Conservation (phyloP, 2,113 vertebrate genomes). For the Pycnonotus jocosus region DNA sequence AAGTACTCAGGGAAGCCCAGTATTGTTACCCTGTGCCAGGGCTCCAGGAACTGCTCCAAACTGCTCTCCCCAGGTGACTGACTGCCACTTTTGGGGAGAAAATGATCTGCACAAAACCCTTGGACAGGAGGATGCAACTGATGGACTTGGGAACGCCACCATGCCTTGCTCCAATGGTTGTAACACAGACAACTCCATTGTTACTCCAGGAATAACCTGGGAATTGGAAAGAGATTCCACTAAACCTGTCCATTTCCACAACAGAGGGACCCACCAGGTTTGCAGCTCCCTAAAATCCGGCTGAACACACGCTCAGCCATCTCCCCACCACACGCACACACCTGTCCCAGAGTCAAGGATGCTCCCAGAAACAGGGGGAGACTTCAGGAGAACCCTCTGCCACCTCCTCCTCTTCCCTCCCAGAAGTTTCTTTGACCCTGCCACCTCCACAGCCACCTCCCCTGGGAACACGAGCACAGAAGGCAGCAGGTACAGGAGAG, state of each 20-base stretch:
- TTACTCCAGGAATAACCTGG: neutral
- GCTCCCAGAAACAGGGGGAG: neutral
- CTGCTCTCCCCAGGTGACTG: neutral
- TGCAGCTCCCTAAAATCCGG: neutral
- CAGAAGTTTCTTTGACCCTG: neutral
- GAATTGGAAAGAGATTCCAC: neutral
- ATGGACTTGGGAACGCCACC: neutral
- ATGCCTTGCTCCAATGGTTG: neutral
- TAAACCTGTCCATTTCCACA: neutral
- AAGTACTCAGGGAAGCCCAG: neutral
- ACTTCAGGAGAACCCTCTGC: neutral
- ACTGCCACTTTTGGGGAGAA: neutral
- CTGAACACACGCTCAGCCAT: neutral
- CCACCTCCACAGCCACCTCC: neutral
- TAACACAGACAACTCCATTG: accelerated
- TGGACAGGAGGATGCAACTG: neutral
- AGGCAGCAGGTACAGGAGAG: neutral
- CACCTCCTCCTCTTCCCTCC: neutral
- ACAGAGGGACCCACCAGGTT: neutral
- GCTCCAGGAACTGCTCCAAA: neutral
- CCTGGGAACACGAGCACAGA: neutral
- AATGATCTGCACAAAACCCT: neutral
- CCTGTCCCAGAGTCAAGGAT: neutral
- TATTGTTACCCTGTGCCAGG: neutral
- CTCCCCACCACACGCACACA: neutral